Evolutionary conservation across 2,113 vertebrate genomes (phyloP), one percentile per base, ranked within the genome.

Genomic region (Heptranchias perlo): DNA sequence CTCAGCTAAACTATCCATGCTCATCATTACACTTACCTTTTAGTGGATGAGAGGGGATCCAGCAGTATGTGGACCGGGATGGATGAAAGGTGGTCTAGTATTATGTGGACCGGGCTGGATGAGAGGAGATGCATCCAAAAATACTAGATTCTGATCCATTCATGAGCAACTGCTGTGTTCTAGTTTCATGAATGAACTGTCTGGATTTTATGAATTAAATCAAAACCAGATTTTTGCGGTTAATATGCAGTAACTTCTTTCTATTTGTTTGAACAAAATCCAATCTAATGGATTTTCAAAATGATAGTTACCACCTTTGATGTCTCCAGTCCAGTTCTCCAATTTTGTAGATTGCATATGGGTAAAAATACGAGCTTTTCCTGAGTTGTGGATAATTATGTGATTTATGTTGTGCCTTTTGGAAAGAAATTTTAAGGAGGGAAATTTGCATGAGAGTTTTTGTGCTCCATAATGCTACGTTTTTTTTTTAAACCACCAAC

Each of bases 181-280:
- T 87, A 28, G 54, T 31, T 87, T 52, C 49, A 93, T 62, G 35
- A 93, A 93, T 39, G 89, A 93, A 92, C 87, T 21, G 87, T 92
- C 87, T 35, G 1, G 35, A 62, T n/a, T 64, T 93, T 93, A 14
- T 5, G 2, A 39, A 62, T 39, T 93, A 93, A 93, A 64, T 93
- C 58, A 23, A 93, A 64, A 93, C 14, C 89, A 62, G 13, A 39
- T 62, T 47, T 62, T 93, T 0, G 6, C 39, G 31, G 58, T 62
- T 44, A 64, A 64, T n/a, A n/a, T 16, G 49, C 11, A 7, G n/a
- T n/a, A n/a, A 21, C 8, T 39, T 62, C 0, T 92, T 58, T 92
- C 86, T 58, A 52, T 16, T 23, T 47, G 78, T 31, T 0, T 58
- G 52, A 92, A 18, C 14, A n/a, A 58, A n/a, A 58, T 39, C 58